A percentile compares a stretch with the other conserved stretches of the same genome.
phyloP scores from a whole-genome alignment of 2,797 vertebrate species.

The Eutrigla gurnardus region DNA sequence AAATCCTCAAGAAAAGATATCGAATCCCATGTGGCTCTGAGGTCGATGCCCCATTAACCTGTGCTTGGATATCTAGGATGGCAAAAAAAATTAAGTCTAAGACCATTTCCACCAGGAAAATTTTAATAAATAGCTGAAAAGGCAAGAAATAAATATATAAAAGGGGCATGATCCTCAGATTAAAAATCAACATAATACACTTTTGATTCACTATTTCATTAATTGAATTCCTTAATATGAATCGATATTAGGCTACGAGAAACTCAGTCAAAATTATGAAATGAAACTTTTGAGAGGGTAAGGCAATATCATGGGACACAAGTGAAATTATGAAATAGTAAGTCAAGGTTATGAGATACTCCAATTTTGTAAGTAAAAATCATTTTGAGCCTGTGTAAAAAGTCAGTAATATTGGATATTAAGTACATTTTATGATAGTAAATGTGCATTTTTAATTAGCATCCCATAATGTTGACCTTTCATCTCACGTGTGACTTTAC shows the following conservation, averaged over 20 bases:
- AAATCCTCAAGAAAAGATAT: constrained; percentile 11
- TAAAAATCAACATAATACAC: neutral
- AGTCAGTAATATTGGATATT: neutral
- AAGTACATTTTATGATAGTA: too few species aligned
- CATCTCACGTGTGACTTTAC: too few species aligned
- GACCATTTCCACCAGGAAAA: neutral
- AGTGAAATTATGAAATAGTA: too few species aligned
- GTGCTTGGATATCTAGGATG: neutral
- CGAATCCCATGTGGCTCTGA: constrained; percentile 3
- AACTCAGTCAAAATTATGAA: neutral
- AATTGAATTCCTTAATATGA: too few species aligned
- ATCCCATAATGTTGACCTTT: neutral
- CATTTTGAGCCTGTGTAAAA: neutral
- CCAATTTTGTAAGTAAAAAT: neutral
- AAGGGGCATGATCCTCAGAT: neutral
- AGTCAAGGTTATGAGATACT: neutral
- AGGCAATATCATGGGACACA: too few species aligned
- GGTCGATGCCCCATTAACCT: constrained; percentile 12
- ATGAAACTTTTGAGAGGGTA: too few species aligned
- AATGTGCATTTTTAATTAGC: neutral
- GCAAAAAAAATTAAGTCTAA: neutral
- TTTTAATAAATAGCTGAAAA: neutral
- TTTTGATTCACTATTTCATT: too few species aligned
- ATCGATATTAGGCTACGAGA: too few species aligned
- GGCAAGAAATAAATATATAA: neutral